These are phyloP conservation scores for Enteromius mattozi DNA, from an alignment of 2,797 vertebrate genomes.

Conservation along the genomic window DNA sequence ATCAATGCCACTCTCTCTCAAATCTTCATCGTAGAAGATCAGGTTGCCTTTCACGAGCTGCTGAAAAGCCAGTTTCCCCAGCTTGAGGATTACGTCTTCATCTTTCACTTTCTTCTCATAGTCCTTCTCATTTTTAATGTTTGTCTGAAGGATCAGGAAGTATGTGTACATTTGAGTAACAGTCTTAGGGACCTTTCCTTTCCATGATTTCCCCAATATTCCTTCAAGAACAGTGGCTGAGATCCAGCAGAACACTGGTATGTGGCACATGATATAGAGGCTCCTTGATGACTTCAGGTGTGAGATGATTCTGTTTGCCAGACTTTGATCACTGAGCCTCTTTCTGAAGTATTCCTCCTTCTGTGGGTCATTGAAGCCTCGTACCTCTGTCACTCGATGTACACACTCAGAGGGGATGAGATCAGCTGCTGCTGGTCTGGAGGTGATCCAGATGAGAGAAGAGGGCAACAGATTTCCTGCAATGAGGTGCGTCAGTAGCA, in stretches of 20 bases:
- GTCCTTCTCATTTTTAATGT: slow-evolving; percentile 22
- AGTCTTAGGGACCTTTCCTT: slow-evolving; percentile 8
- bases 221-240: background rate
- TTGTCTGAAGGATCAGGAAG: slow-evolving; percentile 29
- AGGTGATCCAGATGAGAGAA: slow-evolving; percentile 25
- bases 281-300: slow-evolving; percentile 35
- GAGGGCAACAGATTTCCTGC: slow-evolving; percentile 12
- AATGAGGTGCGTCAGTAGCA: background rate
- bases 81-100: background rate
- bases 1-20: background rate
- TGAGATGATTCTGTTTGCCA: slow-evolving; percentile 20
- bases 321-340: slow-evolving; percentile 25
- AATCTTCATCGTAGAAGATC: background rate
- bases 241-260: slow-evolving; percentile 42
- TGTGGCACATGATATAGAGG: slow-evolving; percentile 38
- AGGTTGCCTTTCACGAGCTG: background rate
- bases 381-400: slow-evolving; percentile 23
- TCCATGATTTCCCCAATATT: background rate
- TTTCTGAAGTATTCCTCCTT: slow-evolving; percentile 35
- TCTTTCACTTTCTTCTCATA: background rate
- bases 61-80: background rate
- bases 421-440: slow-evolving; percentile 19
- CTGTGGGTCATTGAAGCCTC: slow-evolving; percentile 34
- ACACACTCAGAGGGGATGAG: slow-evolving; percentile 1
- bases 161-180: slow-evolving; percentile 31